These are phyloP conservation scores for Pagrus major DNA, from an alignment of 2,113 vertebrate genomes.

Conservation along the genomic window DNA sequence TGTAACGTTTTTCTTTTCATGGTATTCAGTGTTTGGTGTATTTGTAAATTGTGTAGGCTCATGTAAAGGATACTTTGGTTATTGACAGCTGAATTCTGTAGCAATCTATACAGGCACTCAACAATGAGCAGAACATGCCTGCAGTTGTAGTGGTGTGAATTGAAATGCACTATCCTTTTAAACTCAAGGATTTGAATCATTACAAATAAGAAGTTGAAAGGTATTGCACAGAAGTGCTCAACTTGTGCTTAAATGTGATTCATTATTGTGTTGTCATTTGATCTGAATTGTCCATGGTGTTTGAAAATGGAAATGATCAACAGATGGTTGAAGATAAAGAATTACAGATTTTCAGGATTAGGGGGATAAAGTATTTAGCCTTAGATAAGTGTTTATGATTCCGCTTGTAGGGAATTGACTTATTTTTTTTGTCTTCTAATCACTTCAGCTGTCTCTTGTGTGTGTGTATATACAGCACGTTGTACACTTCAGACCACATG, in stretches of 20 bases:
- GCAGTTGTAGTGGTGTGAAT: constrained; percentile 18
- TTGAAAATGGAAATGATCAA: constrained; percentile 1
- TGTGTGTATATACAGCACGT: not conserved
- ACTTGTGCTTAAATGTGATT: not conserved
- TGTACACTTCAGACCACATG: constrained; percentile 1
- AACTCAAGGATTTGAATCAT: constrained; percentile 29
- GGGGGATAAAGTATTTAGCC: not conserved
- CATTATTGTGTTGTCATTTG: constrained; percentile 1
- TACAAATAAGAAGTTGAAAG: constrained; percentile 23
- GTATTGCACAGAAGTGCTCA: constrained; percentile 43
- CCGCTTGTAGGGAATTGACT: constrained; percentile 18
- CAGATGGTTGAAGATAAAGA: constrained; percentile 24
- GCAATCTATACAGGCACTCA: constrained; percentile 11
- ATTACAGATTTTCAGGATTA: constrained; percentile 3
- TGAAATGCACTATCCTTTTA: constrained; percentile 41
- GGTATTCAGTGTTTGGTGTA: not conserved
- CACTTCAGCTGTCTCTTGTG: not conserved
- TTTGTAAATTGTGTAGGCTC: constrained; percentile 19
- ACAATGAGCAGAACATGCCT: constrained; percentile 28
- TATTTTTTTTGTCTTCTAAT: constrained; percentile 17
- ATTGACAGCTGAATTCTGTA: not conserved
- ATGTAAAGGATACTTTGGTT: constrained; percentile 10
- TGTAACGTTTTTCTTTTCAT: constrained; percentile 7
- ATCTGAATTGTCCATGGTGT: not conserved
- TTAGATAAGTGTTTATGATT: constrained; percentile 22